Base-by-base conservation (phyloP, 2,797 vertebrate genomes). In the Eurystomus glaucurus region DNA sequence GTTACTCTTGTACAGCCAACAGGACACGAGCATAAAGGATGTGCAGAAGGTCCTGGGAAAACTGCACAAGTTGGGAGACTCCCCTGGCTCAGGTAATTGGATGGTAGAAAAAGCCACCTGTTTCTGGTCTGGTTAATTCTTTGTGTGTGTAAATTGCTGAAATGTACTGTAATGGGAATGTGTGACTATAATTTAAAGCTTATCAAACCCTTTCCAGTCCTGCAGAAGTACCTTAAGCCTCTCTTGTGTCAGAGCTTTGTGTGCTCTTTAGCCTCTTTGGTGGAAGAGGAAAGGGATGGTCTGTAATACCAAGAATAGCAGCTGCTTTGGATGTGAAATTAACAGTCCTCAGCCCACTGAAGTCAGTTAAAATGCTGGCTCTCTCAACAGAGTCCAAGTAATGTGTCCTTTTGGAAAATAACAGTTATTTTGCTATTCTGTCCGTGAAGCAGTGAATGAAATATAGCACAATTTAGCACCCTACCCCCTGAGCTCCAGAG, bases 1-100 rank as follows among this genome's bases (percentile, higher is more conserved):
- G 96, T 99, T 99, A 84, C 98, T 99, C 8, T 94, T 99, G 57
- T 99, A 99, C 92, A 99, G 99, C 97, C 99, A 99, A 96, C 99
- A 98, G 65, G 99, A 99, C 92, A 99, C 98, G 3, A 99, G 99
- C 97, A 92, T 99, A 91, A 98, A 98, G 6, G 98, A 99, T 46
- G 98, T 99, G 55, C 99, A 98, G 91, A 98, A 99, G 77, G 98
- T 99, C 58, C 96, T 99, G 54, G 94, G 83, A 60, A 99, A 98
- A 8, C 97, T 99, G 62, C 97, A 91, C 86, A 97, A 51, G 43
- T 95, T 99, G 54, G 98, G 99, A 96, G 97, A 90, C 62, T 98
- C 94, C 54, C 98, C 97, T 90, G 97, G 69, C 21, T 96, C 98
- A 98, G 98, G 99, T 99, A 99, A 97, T 28, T 14, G 33, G 66